A percentile compares a stretch with the other conserved stretches of the same genome.
These are phyloP conservation scores for Saguinus midas DNA, from an alignment of 2,113 vertebrate species.

Conservation along the genomic window DNA sequence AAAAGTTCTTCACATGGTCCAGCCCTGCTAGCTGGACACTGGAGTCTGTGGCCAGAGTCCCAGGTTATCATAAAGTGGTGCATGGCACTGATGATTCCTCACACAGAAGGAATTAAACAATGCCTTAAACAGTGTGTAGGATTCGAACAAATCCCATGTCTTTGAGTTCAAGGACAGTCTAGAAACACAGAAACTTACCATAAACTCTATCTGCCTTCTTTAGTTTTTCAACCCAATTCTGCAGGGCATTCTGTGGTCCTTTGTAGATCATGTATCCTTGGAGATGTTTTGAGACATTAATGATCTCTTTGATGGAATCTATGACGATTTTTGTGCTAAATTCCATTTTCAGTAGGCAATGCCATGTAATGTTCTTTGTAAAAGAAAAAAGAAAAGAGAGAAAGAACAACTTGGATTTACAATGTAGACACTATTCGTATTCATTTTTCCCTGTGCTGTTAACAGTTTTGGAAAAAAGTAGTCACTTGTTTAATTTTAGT, in stretches of 20 bases:
- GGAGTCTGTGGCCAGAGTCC: not conserved
- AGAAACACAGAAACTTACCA: too few species aligned
- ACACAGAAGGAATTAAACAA: rapidly evolving
- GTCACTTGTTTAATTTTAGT: not conserved
- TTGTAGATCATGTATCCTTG: not conserved
- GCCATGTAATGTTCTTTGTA: not conserved
- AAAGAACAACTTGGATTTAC: not conserved
- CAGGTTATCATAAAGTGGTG: not conserved
- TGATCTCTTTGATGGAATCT: not conserved
- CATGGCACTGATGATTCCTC: not conserved
- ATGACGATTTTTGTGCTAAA: not conserved
- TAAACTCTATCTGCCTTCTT: not conserved
- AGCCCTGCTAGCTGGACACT: rapidly evolving
- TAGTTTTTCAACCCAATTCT: not conserved
- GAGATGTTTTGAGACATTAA: not conserved
- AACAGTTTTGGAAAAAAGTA: not conserved
- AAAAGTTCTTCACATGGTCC: not conserved
- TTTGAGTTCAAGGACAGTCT: not conserved
- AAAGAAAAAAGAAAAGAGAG: not conserved
- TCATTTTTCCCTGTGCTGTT: not conserved
- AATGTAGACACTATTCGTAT: not conserved
- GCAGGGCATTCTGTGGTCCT: rapidly evolving
- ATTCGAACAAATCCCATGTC: rapidly evolving
- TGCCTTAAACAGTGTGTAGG: not conserved
- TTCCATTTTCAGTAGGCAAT: not conserved